phyloP scores from a whole-genome alignment of 2,888 invertebrate genomes.

The Clusia tigrina region DNA sequence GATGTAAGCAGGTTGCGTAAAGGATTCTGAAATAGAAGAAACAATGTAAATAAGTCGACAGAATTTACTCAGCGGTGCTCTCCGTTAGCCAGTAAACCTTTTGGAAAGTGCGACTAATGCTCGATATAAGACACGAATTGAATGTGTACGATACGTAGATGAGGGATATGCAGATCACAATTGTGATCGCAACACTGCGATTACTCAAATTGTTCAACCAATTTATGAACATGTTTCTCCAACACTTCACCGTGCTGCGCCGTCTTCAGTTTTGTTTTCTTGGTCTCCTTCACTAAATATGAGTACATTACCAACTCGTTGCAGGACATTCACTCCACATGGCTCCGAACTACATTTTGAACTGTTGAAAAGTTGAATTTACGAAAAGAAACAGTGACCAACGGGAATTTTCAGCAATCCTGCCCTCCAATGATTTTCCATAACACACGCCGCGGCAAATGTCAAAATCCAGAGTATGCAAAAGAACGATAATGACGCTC shows the following conservation, averaged over 20 bases:
- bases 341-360: too few relatives aligned
- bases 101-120: conserved; percentile 67
- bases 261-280: too few relatives aligned
- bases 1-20: conserved; percentile 52
- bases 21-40: conserved; percentile 59
- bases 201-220: conserved; percentile 63
- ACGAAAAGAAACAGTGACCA: too few relatives aligned
- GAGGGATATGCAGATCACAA: conserved; percentile 66
- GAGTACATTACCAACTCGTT: neutral
- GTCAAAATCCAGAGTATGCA: too few relatives aligned
- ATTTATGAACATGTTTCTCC: conserved; percentile 53
- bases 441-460: too few relatives aligned
- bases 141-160: conserved; percentile 70
- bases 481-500: neutral
- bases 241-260: too few relatives aligned
- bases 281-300: neutral
- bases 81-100: conserved; percentile 58
- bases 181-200: conserved; percentile 63
- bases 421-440: too few relatives aligned
- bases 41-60: neutral
- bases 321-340: neutral
- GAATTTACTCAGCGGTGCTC: conserved; percentile 36
- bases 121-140: conserved; percentile 69
- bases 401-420: too few relatives aligned
- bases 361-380: too few relatives aligned